A percentile compares a stretch with the other conserved stretches of the same genome.
These are phyloP conservation scores for Hermodice carunculata DNA, from an alignment of 2,888 invertebrate species.

Conservation along the genomic window DNA sequence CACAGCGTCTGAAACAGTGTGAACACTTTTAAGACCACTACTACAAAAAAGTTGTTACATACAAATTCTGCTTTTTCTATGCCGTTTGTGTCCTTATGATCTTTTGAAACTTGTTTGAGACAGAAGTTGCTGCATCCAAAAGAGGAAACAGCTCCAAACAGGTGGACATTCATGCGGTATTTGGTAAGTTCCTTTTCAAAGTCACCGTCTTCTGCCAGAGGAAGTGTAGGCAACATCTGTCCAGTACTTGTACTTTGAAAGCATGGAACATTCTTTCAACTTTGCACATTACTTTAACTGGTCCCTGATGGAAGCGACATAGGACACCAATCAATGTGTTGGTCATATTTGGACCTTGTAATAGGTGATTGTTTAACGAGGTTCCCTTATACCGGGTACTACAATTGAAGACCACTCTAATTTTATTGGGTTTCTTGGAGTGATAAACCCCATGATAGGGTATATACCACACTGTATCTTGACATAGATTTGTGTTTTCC, in stretches of 20 bases:
- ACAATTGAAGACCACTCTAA: conserved; percentile 36
- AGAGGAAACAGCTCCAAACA: conserved; percentile 18
- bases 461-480: conserved; percentile 9
- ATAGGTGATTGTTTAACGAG: conserved; percentile 29
- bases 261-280: conserved; percentile 38
- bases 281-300: conserved; percentile 28
- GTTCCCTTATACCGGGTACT: conserved; percentile 19
- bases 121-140: conserved; percentile 19
- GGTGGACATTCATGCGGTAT: conserved; percentile 22
- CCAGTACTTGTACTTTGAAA: conserved; percentile 14
- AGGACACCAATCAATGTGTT: conserved; percentile 26
- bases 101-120: conserved; percentile 2
- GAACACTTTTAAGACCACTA: conserved; percentile 30
- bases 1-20: conserved; percentile 14
- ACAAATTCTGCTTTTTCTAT: conserved; percentile 28
- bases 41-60: conserved; percentile 30
- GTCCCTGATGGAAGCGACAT: conserved; percentile 25
- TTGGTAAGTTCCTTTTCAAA: neutral
- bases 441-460: conserved; percentile 27
- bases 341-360: conserved; percentile 28
- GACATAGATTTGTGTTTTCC: neutral
- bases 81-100: conserved; percentile 1
- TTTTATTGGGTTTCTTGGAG: conserved; percentile 21
- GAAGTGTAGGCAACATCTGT: conserved; percentile 23
- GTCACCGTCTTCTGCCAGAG: conserved; percentile 27